These are phyloP conservation scores for Xanthostigma xanthostigma DNA, from an alignment of 2,888 invertebrate genomes.

Conservation along the genomic window DNA sequence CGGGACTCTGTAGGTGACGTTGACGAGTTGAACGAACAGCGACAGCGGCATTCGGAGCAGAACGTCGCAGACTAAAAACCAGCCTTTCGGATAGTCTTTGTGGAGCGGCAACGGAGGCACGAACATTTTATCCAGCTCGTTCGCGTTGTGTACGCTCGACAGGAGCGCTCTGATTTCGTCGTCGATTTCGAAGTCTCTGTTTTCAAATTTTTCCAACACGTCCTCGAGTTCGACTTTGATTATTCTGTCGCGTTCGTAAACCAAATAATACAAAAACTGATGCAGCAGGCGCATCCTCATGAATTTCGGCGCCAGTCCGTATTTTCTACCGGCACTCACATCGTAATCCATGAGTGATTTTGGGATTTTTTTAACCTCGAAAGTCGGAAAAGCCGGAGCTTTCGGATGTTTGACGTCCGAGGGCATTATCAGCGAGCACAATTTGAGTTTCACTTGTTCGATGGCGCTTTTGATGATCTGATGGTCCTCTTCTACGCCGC, in stretches of 20 bases:
- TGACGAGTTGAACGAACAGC: slow-evolving; percentile 50
- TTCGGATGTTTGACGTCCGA: neutral
- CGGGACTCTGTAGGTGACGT: slow-evolving; percentile 38
- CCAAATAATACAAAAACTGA: slow-evolving; percentile 51
- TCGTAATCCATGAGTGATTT: neutral
- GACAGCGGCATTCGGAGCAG: slow-evolving; percentile 53
- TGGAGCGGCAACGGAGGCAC: slow-evolving; percentile 49
- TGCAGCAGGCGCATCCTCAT: slow-evolving; percentile 50
- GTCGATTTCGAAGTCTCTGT: slow-evolving; percentile 17
- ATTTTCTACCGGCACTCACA: slow-evolving; percentile 23
- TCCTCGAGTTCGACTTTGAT: slow-evolving; percentile 15
- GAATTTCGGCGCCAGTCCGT: slow-evolving; percentile 48
- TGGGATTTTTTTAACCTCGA: neutral
- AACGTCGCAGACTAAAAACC: slow-evolving; percentile 54
- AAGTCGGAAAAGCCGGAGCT: slow-evolving; percentile 14
- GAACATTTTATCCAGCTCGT: slow-evolving; percentile 55
- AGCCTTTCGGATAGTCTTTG: slow-evolving; percentile 42
- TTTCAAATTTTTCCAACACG: slow-evolving; percentile 20
- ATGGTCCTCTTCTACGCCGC: slow-evolving; percentile 30
- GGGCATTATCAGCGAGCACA: slow-evolving; percentile 18
- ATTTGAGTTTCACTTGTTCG: slow-evolving; percentile 45
- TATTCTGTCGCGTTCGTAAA: slow-evolving; percentile 29
- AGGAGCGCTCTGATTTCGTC: slow-evolving; percentile 30
- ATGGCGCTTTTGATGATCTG: slow-evolving; percentile 37
- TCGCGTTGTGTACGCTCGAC: slow-evolving; percentile 31